Base-by-base conservation (phyloP, 2,797 vertebrate genomes). In the Botia almorhae region DNA sequence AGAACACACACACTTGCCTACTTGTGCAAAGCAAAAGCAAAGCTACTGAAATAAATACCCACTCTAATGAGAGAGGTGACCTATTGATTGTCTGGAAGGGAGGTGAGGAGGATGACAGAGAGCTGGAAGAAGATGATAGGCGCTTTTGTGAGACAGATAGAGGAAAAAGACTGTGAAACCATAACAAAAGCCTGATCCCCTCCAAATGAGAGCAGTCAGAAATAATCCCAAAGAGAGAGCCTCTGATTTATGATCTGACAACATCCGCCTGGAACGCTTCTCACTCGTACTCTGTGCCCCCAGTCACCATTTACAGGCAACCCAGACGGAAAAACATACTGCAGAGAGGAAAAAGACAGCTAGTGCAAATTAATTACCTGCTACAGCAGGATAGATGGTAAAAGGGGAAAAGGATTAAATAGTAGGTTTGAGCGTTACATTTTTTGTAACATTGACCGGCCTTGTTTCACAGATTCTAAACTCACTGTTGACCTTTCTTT, bases 11-110 rank as follows among this genome's bases (percentile, higher is more conserved):
- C 56, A 2, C 60, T 46, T 60, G 67, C 61, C 67, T 58, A 65
- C 68, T 69, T 6, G 13, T 21, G 55, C 77, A 76, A 82, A 50
- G 17, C 29, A 61, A 58, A 48, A 81, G 74, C 7, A 76, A 65
- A 53, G 69, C 14, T 79, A 19, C 74, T 73, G 69, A 82, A 82
- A 86, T 80, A 84, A 83, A 84, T 74, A 69, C 19, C 33, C 61
- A n/a, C 58, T 83, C 82, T 84, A 82, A 85, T 85, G 83, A 81
- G 72, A 77, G 69, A 81, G 78, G 71, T 86, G 82, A 84, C 84
- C 82, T 86, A 87, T 86, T 60, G 84, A 81, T 87, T 61, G 81
- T 80, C 76, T 81, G 69, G 74, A 75, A 69, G 70, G 26, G 78
- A 74, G 77, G 69, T 67, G 56, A 55, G 36, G 46, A 26, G 51